These are phyloP conservation scores for Anarhynchus alexandrinus DNA, from an alignment of 2,113 vertebrate genomes.

Conservation along the genomic window DNA sequence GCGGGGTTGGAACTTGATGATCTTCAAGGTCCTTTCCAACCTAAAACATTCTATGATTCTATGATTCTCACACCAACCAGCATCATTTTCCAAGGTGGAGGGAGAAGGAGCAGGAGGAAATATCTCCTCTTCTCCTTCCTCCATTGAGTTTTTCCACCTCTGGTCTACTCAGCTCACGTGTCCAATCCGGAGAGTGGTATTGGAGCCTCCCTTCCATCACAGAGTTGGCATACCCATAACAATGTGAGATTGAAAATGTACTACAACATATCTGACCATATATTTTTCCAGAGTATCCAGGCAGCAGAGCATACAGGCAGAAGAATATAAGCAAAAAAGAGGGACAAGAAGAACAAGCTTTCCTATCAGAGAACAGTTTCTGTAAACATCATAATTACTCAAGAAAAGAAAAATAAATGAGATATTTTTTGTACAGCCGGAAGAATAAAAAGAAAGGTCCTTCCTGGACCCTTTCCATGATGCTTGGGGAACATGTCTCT, in stretches of 20 bases:
- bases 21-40: too few relatives aligned
- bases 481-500: neutral
- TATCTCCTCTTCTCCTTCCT: neutral
- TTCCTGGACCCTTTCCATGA: neutral
- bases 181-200: neutral
- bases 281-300: neutral
- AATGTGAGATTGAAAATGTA: accelerated
- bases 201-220: neutral
- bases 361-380: neutral
- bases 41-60: too few relatives aligned
- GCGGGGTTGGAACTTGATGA: too few relatives aligned
- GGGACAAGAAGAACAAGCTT: neutral
- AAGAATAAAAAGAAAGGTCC: neutral
- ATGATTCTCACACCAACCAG: neutral
- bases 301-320: neutral
- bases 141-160: neutral
- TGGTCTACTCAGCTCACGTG: neutral
- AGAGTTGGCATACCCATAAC: neutral
- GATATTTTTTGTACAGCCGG: neutral
- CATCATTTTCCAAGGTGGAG: neutral
- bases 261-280: accelerated
- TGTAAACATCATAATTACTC: neutral
- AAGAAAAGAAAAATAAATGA: neutral
- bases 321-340: neutral
- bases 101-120: neutral